A percentile compares a stretch with the other conserved stretches of the same genome.
Conservation (phyloP, 1,140 invertebrate species). For the Aphelenchoides fujianensis region DNA sequence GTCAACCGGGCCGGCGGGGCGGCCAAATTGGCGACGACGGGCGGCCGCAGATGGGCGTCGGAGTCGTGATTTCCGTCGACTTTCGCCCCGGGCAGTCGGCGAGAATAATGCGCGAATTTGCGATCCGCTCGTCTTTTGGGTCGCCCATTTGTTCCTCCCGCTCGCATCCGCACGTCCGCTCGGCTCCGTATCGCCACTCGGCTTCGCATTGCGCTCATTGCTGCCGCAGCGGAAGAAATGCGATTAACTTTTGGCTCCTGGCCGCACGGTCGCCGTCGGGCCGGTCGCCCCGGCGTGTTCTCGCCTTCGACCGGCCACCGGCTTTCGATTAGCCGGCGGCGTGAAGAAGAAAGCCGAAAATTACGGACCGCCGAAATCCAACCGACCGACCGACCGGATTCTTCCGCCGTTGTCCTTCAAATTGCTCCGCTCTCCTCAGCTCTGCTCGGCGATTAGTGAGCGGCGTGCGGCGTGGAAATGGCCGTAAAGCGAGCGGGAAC, state of each 20-base stretch:
- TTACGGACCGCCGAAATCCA: neutral
- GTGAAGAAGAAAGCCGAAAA: neutral
- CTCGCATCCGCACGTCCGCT: neutral
- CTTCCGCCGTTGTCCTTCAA: neutral
- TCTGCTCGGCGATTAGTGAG: neutral
- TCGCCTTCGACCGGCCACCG: neutral
- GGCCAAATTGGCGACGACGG: too few relatives aligned
- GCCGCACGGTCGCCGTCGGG: too few relatives aligned
- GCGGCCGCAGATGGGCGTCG: neutral
- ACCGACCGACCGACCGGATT: neutral
- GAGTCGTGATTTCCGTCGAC: neutral
- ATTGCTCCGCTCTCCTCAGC: too few relatives aligned
- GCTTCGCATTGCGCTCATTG: neutral
- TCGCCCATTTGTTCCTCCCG: neutral
- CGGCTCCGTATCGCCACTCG: neutral
- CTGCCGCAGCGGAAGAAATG: neutral
- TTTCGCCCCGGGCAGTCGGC: neutral
- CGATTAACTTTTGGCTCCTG: constrained; percentile 5
- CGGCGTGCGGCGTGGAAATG: too few relatives aligned
- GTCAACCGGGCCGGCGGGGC: neutral
- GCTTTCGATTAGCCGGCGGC: neutral
- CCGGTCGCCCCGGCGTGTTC: too few relatives aligned
- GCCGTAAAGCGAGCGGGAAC: too few relatives aligned
- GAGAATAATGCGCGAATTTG: neutral
- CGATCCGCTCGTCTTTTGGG: neutral